Evolutionary conservation across 2,888 invertebrate genomes (phyloP).

Genomic region (Dryocosmus kuriphilus): DNA sequence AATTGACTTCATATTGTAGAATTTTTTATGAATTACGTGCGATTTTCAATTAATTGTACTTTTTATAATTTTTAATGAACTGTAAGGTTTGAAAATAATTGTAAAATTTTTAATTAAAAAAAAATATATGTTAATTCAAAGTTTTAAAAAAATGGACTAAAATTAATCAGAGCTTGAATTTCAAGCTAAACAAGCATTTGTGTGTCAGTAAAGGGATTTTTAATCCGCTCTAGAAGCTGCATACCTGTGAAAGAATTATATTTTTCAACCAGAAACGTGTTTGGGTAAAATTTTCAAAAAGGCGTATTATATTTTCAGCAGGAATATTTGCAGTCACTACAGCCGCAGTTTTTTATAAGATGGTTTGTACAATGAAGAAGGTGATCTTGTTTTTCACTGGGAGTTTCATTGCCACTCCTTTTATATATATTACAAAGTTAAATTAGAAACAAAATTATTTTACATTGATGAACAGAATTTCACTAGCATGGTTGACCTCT

Average conservation of each 20-base stretch:
- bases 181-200: conserved; percentile 66
- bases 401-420: neutral
- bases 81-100: no score
- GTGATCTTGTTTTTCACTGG: neutral
- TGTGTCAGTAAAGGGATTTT: conserved; percentile 63
- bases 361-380: conserved; percentile 32
- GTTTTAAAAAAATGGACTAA: neutral
- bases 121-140: no score
- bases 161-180: conserved; percentile 59
- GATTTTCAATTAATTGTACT: no score
- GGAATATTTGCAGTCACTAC: neutral
- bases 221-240: conserved; percentile 73
- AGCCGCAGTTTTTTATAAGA: neutral
- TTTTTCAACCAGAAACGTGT: conserved; percentile 18
- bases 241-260: conserved; percentile 73
- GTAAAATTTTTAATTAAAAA: no score
- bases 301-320: conserved; percentile 2
- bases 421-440: neutral
- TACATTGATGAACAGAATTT: neutral
- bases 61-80: neutral
- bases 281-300: neutral
- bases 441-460: neutral
- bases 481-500: neutral
- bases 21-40: no score
- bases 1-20: no score